Percentiles rank a stretch among this genome's conserved stretches.
These are phyloP conservation scores for Coluber constrictor DNA, from an alignment of 2,797 vertebrate genomes.

Conservation along the genomic window DNA sequence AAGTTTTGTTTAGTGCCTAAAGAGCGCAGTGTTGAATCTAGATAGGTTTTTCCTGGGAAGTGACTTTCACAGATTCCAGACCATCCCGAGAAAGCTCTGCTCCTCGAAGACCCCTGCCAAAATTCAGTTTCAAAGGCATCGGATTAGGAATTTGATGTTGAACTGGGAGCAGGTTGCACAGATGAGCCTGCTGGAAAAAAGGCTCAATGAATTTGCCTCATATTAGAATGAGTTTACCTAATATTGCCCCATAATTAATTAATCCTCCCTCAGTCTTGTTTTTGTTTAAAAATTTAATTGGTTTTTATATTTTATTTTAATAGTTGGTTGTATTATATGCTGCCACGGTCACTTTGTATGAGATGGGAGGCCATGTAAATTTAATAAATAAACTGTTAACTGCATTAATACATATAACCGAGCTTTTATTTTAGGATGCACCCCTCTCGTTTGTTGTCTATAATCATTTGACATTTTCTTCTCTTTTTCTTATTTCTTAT, in stretches of 20 bases:
- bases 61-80: background rate
- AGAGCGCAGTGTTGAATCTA: background rate
- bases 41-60: background rate
- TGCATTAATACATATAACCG: background rate
- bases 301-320: background rate
- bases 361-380: background rate
- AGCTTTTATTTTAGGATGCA: background rate
- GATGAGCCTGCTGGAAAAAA: background rate
- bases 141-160: background rate
- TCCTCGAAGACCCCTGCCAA: background rate
- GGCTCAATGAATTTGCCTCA: background rate
- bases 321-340: background rate
- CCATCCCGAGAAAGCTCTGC: background rate
- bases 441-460: background rate
- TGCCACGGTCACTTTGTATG: background rate
- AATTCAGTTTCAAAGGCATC: background rate
- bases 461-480: background rate
- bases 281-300: background rate
- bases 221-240: background rate
- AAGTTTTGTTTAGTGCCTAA: background rate
- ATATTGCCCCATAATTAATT: background rate
- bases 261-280: background rate
- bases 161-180: background rate
- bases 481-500: background rate
- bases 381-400: background rate